A percentile compares a stretch with the other conserved stretches of the same genome.
Conservation (phyloP, 2,113 vertebrate species). For the Rhinogobius similis region DNA sequence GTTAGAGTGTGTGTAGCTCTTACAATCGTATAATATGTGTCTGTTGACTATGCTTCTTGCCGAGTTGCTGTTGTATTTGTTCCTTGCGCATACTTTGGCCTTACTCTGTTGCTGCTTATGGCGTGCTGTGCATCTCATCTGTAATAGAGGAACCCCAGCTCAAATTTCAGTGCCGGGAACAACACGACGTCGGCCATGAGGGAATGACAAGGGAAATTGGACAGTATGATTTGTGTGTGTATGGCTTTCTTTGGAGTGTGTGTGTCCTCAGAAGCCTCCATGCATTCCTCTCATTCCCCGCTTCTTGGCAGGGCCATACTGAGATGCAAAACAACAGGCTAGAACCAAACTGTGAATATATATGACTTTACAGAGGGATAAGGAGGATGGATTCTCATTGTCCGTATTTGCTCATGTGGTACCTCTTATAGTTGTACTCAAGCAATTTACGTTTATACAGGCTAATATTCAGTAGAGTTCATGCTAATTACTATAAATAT, state of each 20-base stretch:
- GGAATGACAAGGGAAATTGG: constrained; percentile 75
- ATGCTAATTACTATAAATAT: too few species aligned
- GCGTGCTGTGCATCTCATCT: constrained; percentile 5
- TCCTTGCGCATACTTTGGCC: neutral
- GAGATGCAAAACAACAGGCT: constrained; percentile 50
- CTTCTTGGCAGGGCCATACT: constrained; percentile 47
- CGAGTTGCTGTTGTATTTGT: constrained; percentile 1
- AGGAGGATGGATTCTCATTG: neutral
- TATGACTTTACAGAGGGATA: constrained; percentile 31
- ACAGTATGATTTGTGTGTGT: constrained; percentile 75
- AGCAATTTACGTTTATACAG: too few species aligned
- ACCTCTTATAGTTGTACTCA: too few species aligned
- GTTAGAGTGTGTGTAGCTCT: constrained; percentile 25
- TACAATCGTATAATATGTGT: constrained; percentile 15
- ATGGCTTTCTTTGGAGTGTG: constrained; percentile 64
- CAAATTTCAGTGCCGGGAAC: constrained; percentile 75
- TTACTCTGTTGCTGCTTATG: constrained; percentile 1
- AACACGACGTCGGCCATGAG: constrained; percentile 63
- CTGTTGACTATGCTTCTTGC: constrained; percentile 9
- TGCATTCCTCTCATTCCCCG: constrained; percentile 73
- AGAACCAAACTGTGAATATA: constrained; percentile 33
- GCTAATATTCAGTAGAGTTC: too few species aligned
- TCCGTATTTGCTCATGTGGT: too few species aligned
- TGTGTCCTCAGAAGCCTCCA: constrained; percentile 66
- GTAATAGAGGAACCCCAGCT: constrained; percentile 57